phyloP scores from a whole-genome alignment of 2,888 invertebrate genomes.

The Eupithecia insigniata region DNA sequence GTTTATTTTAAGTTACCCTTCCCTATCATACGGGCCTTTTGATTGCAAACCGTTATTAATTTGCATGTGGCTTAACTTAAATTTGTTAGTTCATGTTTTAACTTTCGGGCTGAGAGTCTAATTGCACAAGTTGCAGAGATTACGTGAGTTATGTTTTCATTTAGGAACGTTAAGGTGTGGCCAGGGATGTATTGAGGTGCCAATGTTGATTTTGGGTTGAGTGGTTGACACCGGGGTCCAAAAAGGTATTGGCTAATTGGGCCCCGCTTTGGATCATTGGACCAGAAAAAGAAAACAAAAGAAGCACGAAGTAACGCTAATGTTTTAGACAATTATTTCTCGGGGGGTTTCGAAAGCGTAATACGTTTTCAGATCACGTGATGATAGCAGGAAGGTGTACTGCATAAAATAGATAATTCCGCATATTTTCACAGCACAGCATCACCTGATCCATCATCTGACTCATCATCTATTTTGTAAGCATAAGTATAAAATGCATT shows the following conservation, averaged over 20 bases:
- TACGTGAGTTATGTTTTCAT: slow-evolving; percentile 34
- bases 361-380: background rate
- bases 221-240: background rate
- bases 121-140: slow-evolving; percentile 31
- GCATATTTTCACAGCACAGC: background rate
- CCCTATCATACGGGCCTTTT: slow-evolving; percentile 10
- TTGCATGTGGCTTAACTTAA: slow-evolving; percentile 24
- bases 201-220: background rate
- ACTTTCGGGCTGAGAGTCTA: slow-evolving; percentile 18
- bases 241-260: background rate
- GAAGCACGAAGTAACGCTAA: too few species aligned
- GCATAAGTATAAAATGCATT: background rate
- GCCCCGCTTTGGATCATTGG: background rate
- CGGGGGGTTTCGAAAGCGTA: background rate
- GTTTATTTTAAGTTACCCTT: background rate
- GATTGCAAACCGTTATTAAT: slow-evolving; percentile 26
- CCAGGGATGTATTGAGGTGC: slow-evolving; percentile 14
- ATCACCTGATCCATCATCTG: background rate
- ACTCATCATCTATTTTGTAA: background rate
- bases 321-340: background rate
- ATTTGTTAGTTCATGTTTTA: slow-evolving; percentile 29
- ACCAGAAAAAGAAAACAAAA: background rate
- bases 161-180: slow-evolving; percentile 14
- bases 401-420: background rate
- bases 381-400: background rate